Evolutionary conservation across 2,113 vertebrate species (phyloP).

Genomic region (Uria lomvia): DNA sequence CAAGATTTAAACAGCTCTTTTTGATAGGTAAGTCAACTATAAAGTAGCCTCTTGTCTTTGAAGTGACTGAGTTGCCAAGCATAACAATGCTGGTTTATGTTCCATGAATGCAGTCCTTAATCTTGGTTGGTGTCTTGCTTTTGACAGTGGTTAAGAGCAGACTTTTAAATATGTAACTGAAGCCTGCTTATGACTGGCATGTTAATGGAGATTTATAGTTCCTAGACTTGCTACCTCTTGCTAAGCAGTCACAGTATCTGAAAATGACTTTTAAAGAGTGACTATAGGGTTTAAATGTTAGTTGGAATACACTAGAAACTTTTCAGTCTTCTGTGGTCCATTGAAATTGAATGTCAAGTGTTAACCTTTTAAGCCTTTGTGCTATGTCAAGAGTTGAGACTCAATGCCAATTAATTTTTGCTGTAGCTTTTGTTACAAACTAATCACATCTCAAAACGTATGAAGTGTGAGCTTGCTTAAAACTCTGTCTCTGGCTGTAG

Average conservation of each 20-base stretch:
- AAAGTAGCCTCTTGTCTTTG: neutral
- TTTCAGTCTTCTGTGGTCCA: neutral
- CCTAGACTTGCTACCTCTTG: neutral
- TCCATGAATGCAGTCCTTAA: neutral
- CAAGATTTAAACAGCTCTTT: conserved; percentile 86
- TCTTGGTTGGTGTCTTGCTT: neutral
- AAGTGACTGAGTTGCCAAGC: neutral
- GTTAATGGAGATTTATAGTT: neutral
- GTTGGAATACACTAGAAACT: neutral
- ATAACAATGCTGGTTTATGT: neutral
- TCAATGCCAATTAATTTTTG: neutral
- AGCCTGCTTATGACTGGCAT: neutral
- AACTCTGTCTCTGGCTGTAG: neutral
- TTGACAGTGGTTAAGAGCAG: neutral
- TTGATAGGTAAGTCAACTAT: conserved; percentile 78
- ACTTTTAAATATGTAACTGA: neutral
- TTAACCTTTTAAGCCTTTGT: neutral
- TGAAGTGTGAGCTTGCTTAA: neutral
- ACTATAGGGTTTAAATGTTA: neutral
- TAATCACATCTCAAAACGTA: neutral
- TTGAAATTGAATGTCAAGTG: neutral
- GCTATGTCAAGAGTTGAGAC: neutral
- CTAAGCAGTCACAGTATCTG: neutral
- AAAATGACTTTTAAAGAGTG: neutral
- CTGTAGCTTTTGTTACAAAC: neutral